These are phyloP conservation scores for Ellobius talpinus DNA, from an alignment of 2,113 vertebrate genomes.

Conservation along the genomic window DNA sequence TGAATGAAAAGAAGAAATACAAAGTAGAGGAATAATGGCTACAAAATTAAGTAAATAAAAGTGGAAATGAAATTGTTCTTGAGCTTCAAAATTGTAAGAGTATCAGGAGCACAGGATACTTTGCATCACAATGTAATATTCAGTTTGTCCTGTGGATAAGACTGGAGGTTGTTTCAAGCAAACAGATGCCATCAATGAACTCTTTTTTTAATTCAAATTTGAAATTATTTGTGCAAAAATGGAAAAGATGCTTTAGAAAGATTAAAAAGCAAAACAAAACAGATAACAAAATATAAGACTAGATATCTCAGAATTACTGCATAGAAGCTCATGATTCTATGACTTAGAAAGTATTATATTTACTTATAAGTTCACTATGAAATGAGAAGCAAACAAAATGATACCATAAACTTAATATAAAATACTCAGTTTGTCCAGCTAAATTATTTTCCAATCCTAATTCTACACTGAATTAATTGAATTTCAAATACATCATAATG, in stretches of 20 bases:
- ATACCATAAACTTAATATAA: background rate
- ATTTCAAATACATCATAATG: background rate
- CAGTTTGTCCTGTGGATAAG: background rate
- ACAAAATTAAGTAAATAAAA: background rate
- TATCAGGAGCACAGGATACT: background rate
- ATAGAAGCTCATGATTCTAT: background rate
- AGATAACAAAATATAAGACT: background rate
- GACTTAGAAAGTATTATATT: background rate
- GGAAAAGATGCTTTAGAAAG: background rate
- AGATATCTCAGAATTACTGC: background rate
- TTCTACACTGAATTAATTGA: background rate
- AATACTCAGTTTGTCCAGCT: background rate
- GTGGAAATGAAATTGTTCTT: background rate
- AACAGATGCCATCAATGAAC: background rate
- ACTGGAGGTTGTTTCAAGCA: background rate
- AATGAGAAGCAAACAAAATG: background rate
- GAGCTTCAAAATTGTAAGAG: background rate
- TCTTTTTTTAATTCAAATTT: background rate
- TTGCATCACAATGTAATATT: background rate
- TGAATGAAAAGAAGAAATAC: background rate
- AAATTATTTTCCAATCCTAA: background rate
- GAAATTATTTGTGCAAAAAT: constrained; percentile 3
- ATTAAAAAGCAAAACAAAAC: background rate
- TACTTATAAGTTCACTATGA: background rate
- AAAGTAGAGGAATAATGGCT: background rate